Evolutionary conservation across 2,888 invertebrate species (phyloP).

Genomic region (Aphidoletes aphidimyza): DNA sequence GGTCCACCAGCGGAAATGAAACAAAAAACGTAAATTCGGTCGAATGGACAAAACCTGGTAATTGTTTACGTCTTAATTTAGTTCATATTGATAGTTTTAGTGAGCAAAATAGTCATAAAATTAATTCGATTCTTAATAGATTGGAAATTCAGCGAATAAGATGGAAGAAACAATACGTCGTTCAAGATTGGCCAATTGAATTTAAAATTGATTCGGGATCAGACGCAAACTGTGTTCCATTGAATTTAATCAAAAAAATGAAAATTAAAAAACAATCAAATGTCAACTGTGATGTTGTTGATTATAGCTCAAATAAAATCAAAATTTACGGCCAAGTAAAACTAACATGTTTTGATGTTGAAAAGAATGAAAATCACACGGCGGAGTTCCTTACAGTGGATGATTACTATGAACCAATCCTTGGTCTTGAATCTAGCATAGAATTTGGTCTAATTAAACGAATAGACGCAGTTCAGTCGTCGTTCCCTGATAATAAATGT

Average conservation of each 20-base stretch:
- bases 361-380: neutral
- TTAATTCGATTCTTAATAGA: too few species aligned
- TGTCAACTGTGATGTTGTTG: conserved; percentile 55
- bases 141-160: neutral
- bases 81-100: too few species aligned
- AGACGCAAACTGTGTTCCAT: conserved; percentile 20
- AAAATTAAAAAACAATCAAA: conserved; percentile 40
- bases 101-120: too few species aligned
- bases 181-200: neutral
- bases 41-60: too few species aligned
- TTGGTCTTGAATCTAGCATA: conserved; percentile 55
- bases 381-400: conserved; percentile 56
- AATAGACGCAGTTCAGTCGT: conserved; percentile 14
- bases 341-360: conserved; percentile 54
- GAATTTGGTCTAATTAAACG: conserved; percentile 55
- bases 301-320: conserved; percentile 56
- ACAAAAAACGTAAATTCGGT: too few species aligned
- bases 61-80: too few species aligned
- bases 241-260: neutral
- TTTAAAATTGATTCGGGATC: neutral
- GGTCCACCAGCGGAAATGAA: too few species aligned
- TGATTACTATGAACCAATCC: conserved; percentile 56
- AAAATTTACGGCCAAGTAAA: conserved; percentile 55
- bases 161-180: neutral
- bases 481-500: neutral